Base-by-base conservation (phyloP, 1,140 invertebrate species). In the Drosophila ironensis region DNA sequence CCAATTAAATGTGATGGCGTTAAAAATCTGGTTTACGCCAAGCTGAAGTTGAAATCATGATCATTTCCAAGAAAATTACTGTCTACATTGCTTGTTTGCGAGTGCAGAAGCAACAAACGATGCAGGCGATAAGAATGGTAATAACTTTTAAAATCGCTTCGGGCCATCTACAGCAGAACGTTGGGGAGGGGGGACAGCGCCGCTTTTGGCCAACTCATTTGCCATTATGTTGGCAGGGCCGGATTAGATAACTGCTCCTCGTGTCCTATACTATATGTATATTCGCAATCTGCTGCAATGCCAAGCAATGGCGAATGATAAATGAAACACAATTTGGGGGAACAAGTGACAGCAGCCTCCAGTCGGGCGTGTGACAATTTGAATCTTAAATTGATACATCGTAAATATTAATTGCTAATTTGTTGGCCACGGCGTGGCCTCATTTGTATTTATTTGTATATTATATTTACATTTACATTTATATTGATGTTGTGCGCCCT, bases 131-230 rank as follows among this genome's bases (percentile, higher is more conserved):
- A 81, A 81, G 77, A 54, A 72, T 37, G 78, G 78, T 81, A 81
- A 81, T 81, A 81, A 84, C 78, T 81, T 81, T 81, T 72, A 64
- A 84, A 82, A 81, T 69, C 61, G 78, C 77, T 84, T 64, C 47
- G 46, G 78, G 76, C 70, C 42, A 25, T 12, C 35, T 25, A 14
- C 5, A 59, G 33, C 33, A 20, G 16, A 19, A 25, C 22, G 57
- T 20, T 24, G 51, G 12, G 16, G 11, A 17, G 25, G 35, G 27
- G 44, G n/a, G n/a, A n/a, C n/a, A 16, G 11, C 24, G 9, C n/a
- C 7, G 24, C 17, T 70, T 60, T 76, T 40, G 24, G 68, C 38
- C 37, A 72, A 77, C 60, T 77, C 73, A 77, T 77, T 60, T 78
- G 45, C 69, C 74, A 77, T 78, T 78, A 67, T 67, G 28, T 50